Evolutionary conservation across 2,888 invertebrate species (phyloP), one percentile per base, ranked within the genome.

Genomic region (Tetramorium bicarinatum): DNA sequence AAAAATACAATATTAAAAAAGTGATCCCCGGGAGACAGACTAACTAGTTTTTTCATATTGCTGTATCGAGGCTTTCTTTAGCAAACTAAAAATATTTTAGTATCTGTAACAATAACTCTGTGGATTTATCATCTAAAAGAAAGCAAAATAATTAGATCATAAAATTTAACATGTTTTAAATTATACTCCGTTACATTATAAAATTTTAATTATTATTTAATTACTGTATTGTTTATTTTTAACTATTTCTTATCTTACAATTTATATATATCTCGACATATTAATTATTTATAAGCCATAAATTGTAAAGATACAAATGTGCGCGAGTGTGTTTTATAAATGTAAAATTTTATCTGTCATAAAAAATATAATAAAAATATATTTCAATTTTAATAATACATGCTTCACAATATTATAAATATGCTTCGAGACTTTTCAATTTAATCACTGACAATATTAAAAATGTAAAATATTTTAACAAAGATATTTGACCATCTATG

Each of bases 1-100:
- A 69, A 80, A 83, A 83, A 71, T 54, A 80, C 41, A 41, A 21
- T 59, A 25, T 49, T 71, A 72, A 80, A 80, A 59, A 72, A 80
- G 59, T 18, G 25, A 80, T 79, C 29, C 15, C 8, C 15, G 3
- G 21, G 18, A 29, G 75, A 75, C 61, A 21, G 38, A 62, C 7
- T 75, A 75, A 75, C 9, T 47, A 56, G 56, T 71, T 34, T 47
- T 18, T 47, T 72, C 13, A 67, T 7, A n/a, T n/a, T 71, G 47
- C 8, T 59, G 29, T 34, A 18, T 7, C 34, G 11, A 13, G n/a
- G 11, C 11, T 15, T 49, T 25, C 38, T 29, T 38, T 34, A 72
- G 11, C 54, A 56, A 21, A 2, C 54, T 56, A 21, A 47, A 34
- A 72, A 59, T 59, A 38, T 25, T 59, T 79, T 47, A 38, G 6